phyloP scores from a whole-genome alignment of 2,113 vertebrate genomes.

The Anolis carolinensis region DNA sequence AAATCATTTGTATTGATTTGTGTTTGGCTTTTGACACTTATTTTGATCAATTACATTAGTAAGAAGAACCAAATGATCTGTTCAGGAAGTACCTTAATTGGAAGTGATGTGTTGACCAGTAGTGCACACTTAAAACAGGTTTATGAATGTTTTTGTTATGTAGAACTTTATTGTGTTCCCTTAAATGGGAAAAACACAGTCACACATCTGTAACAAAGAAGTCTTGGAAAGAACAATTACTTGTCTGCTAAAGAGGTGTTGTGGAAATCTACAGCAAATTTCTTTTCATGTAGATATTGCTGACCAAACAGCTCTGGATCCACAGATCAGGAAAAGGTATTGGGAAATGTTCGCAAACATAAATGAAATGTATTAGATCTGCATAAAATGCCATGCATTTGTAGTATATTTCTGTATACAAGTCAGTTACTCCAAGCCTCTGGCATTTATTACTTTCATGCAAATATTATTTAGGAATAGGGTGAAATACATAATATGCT shows the following conservation, averaged over 20 bases:
- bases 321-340: background rate
- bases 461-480: background rate
- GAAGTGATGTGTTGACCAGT: background rate
- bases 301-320: background rate
- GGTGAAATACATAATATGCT: background rate
- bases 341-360: background rate
- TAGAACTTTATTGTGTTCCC: background rate
- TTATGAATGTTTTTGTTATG: background rate
- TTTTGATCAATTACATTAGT: constrained; percentile 61
- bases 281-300: background rate
- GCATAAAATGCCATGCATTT: background rate
- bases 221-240: background rate
- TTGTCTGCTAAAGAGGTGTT: background rate
- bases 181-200: background rate
- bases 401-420: background rate
- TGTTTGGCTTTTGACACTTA: constrained; percentile 60
- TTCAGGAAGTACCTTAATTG: constrained; percentile 39
- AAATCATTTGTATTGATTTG: constrained; percentile 57
- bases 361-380: background rate
- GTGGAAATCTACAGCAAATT: background rate
- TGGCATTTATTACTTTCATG: background rate
- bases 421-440: background rate
- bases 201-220: background rate
- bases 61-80: constrained; percentile 54
- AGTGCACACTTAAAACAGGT: constrained; percentile 29